Evolutionary conservation across 1,140 invertebrate species (phyloP), one percentile per base, ranked within the genome.

Genomic region (Ooceraea biroi): DNA sequence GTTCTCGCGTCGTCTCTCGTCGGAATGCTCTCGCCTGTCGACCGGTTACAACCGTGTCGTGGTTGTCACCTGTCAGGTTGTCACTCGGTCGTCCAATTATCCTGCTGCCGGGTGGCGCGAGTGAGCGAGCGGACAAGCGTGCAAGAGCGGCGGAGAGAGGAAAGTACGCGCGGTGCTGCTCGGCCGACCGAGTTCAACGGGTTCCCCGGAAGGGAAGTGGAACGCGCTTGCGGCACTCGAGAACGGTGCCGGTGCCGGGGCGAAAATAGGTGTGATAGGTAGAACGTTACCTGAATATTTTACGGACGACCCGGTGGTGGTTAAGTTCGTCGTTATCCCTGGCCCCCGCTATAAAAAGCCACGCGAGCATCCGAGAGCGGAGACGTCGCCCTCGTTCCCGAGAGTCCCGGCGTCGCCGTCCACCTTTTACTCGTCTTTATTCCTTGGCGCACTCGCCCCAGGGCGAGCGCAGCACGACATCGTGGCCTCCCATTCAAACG

Each of bases 11-110:
- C 58, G 68, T 66, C 68, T 71, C 77, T 85, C 46, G 60, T 68
- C 41, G 3, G 68, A 74, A 82, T 72, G 60, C 65, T 80, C 50
- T 19, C 76, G 63, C 36, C 36, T 78, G 76, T 69, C 76, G 76
- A 71, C 63, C 76, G 52, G 65, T 66, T 55, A 63, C 71, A 61
- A 80, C 50, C 63, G 63, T 78, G 36, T 74, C 58, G 52, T 17
- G 22, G 63, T 86, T 80, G 84, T 86, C 85, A 82, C 63, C 84
- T 87, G 86, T 87, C 86, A 57, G 76, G 30, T 41, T 78, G 86
- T 87, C 86, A 87, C 73, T 87, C 73, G 57, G 22, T 69, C 84
- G 82, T 87, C 82, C 72, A 84, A 88, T 88, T 88, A 88, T 87
- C 68, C 27, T 36, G 22, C 36, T 74, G 48, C 36, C 17, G 44